phyloP scores from a whole-genome alignment of 2,888 invertebrate species.

The Itoplectis maculator region DNA sequence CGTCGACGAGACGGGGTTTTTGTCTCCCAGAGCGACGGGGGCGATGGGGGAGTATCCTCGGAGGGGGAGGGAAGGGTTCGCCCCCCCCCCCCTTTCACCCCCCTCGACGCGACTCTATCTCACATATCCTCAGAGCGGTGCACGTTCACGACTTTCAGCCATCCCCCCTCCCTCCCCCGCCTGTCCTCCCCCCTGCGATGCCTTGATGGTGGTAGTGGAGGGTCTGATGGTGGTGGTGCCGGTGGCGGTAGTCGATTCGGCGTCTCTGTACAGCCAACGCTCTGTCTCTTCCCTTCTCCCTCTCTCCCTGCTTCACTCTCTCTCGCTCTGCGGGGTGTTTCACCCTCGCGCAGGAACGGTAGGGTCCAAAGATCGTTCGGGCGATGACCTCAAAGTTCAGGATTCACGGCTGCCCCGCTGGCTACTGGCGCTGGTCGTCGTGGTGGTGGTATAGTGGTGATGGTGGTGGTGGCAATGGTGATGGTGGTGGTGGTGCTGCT shows the following conservation, averaged over 20 bases:
- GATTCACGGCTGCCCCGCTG: slow-evolving; percentile 64
- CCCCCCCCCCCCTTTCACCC: too few species aligned
- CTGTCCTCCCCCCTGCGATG: background rate
- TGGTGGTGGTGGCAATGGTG: slow-evolving; percentile 28
- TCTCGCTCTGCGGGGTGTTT: slow-evolving; percentile 71
- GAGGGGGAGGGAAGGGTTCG: slow-evolving; percentile 55
- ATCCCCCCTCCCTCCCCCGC: too few species aligned
- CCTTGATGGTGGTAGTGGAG: slow-evolving; percentile 19
- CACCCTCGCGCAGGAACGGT: slow-evolving; percentile 78
- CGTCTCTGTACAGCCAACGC: slow-evolving; percentile 52
- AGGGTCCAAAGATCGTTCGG: slow-evolving; percentile 83
- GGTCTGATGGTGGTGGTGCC: too few species aligned
- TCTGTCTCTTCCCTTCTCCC: too few species aligned
- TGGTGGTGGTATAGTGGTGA: slow-evolving; percentile 26
- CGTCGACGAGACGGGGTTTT: slow-evolving; percentile 60
- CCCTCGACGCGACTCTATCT: slow-evolving; percentile 34
- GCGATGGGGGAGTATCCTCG: slow-evolving; percentile 55
- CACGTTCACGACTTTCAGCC: slow-evolving; percentile 12
- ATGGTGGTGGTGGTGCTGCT: slow-evolving; percentile 52
- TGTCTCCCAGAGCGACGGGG: slow-evolving; percentile 58
- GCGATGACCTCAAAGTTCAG: slow-evolving; percentile 80
- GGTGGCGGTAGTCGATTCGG: slow-evolving; percentile 60
- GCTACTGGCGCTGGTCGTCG: slow-evolving; percentile 48
- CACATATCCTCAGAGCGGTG: slow-evolving; percentile 11
- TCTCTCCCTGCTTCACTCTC: too few species aligned